Percentiles rank a stretch among this genome's conserved stretches.
These are phyloP conservation scores for Nilaparvata lugens DNA, from an alignment of 1,140 invertebrate species.

Conservation along the genomic window DNA sequence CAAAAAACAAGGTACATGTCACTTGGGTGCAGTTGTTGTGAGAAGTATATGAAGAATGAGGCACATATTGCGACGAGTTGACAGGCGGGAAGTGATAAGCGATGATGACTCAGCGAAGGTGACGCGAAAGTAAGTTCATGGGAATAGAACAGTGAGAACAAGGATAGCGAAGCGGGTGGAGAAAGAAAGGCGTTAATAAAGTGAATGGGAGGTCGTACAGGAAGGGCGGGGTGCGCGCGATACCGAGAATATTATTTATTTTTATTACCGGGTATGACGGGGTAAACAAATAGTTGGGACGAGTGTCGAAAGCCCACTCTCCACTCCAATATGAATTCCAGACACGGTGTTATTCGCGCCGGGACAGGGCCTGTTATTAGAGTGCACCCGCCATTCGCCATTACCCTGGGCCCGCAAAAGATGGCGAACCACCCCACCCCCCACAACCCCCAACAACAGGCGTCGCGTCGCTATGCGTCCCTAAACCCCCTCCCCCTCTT, in stretches of 20 bases:
- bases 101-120: no score
- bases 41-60: no score
- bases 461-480: not conserved
- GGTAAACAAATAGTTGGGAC: not conserved
- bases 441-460: not conserved
- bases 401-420: not conserved
- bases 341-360: slow-evolving; percentile 1
- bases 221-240: not conserved
- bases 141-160: no score
- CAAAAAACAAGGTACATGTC: no score
- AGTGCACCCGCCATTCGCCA: not conserved
- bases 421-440: not conserved
- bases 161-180: no score
- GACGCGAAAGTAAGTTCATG: no score
- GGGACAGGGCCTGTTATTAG: slow-evolving; percentile 2
- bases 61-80: no score
- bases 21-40: no score
- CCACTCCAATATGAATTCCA: slow-evolving; percentile 1
- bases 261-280: not conserved
- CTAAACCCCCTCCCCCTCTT: not conserved
- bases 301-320: not conserved
- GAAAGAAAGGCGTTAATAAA: no score
- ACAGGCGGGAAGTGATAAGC: no score
- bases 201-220: no score
- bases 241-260: slow-evolving; percentile 2